Conservation (phyloP, 2,888 invertebrate genomes). For the Lymantria dispar region DNA sequence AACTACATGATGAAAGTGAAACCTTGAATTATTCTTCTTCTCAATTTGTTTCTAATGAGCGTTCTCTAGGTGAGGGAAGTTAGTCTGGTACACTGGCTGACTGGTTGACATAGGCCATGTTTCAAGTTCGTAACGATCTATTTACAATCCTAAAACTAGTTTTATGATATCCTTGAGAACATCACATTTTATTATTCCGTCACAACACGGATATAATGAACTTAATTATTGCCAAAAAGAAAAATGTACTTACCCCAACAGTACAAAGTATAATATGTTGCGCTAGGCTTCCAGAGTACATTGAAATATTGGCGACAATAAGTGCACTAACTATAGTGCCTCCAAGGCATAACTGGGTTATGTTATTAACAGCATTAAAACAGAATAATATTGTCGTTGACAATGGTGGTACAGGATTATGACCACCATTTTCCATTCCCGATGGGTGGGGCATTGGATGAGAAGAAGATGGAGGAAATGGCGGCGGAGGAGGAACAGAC, state of each 20-base stretch:
- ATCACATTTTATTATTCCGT: too few species aligned
- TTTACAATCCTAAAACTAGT: too few species aligned
- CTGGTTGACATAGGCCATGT: too few species aligned
- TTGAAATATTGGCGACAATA: neutral
- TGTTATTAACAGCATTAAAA: slow-evolving; percentile 1
- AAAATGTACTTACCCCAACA: slow-evolving; percentile 4
- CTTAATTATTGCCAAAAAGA: neutral
- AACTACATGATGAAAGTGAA: too few species aligned
- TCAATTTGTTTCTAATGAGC: too few species aligned
- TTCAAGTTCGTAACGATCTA: too few species aligned
- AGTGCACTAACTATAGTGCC: slow-evolving; percentile 1
- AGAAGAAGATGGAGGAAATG: too few species aligned
- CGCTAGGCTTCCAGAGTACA: neutral
- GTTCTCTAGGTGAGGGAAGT: too few species aligned
- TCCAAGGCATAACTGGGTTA: slow-evolving; percentile 7
- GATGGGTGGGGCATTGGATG: neutral
- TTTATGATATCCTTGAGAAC: too few species aligned
- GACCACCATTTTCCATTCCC: neutral
- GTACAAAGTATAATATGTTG: slow-evolving; percentile 6
- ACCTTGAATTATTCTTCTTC: too few species aligned
- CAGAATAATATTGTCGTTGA: neutral
- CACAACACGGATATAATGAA: too few species aligned
- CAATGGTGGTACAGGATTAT: neutral
- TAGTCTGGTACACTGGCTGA: too few species aligned
- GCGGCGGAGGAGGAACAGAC: neutral